Percentiles rank a stretch among this genome's conserved stretches.
phyloP scores from a whole-genome alignment of 2,888 invertebrate genomes.

The Erebia aethiops region DNA sequence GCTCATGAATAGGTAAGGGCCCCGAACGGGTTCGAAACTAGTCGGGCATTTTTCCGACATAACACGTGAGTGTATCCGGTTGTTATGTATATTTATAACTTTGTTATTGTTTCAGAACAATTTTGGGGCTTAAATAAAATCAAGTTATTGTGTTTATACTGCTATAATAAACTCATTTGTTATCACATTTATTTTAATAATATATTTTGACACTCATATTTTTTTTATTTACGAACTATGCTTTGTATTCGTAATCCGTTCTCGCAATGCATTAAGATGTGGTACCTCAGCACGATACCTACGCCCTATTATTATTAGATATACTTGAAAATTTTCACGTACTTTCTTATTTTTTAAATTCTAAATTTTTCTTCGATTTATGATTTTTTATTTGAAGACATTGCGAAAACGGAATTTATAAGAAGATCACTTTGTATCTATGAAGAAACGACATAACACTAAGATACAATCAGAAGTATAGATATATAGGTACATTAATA shows the following conservation, averaged over 20 bases:
- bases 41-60: too few species aligned
- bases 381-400: constrained; percentile 33
- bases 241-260: constrained; percentile 66
- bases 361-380: background rate
- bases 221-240: constrained; percentile 67
- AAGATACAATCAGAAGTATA: constrained; percentile 50
- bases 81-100: too few species aligned
- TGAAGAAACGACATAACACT: constrained; percentile 64
- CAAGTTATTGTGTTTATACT: constrained; percentile 58
- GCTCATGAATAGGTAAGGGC: too few species aligned
- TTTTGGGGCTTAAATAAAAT: constrained; percentile 41
- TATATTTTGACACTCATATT: constrained; percentile 81
- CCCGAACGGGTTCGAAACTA: too few species aligned
- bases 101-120: too few species aligned
- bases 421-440: constrained; percentile 56
- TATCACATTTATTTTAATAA: constrained; percentile 83
- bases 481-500: constrained; percentile 50
- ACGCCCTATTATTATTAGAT: background rate
- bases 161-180: constrained; percentile 82
- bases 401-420: constrained; percentile 54
- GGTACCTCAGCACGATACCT: background rate
- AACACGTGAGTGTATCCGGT: too few species aligned
- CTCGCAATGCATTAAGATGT: constrained; percentile 52
- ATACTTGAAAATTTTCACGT: constrained; percentile 10
- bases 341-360: background rate